Evolutionary conservation across 2,113 vertebrate species (phyloP).

Genomic region (Himantopus leucocephalus): DNA sequence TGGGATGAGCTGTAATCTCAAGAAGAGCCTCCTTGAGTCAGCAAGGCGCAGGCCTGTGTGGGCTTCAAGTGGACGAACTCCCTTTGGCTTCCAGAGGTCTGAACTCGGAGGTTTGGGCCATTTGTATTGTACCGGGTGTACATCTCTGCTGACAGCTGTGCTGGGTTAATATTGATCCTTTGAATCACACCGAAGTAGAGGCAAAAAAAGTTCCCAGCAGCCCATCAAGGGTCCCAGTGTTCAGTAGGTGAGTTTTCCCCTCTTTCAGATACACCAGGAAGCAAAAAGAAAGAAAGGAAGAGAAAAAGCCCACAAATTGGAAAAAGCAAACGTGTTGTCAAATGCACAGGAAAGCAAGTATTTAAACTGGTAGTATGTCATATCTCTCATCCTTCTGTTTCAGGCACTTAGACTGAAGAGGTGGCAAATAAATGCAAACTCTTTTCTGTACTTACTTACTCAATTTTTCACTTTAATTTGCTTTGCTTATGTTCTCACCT

Average conservation of each 20-base stretch:
- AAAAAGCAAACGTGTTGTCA: background rate
- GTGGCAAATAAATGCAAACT: background rate
- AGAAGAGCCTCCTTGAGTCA: background rate
- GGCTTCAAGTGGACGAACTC: background rate
- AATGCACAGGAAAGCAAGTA: background rate
- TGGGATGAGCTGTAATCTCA: background rate
- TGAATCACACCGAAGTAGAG: background rate
- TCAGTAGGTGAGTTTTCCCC: background rate
- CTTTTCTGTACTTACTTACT: background rate
- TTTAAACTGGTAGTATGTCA: background rate
- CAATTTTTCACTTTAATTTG: background rate
- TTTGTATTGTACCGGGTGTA: too few relatives aligned
- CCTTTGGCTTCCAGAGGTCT: background rate
- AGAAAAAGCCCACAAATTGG: background rate
- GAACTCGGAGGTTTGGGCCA: background rate
- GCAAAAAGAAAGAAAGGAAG: background rate
- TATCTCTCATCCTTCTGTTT: background rate
- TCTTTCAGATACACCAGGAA: background rate
- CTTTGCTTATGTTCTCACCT: slow-evolving; percentile 16
- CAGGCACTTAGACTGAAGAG: background rate
- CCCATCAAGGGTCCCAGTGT: background rate
- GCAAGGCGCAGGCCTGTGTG: background rate
- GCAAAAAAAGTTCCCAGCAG: background rate
- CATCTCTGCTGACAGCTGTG: too few relatives aligned
- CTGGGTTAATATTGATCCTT: background rate